Base-by-base conservation (phyloP, 92 coral and sea anemone species). In the Bergia sp. region DNA sequence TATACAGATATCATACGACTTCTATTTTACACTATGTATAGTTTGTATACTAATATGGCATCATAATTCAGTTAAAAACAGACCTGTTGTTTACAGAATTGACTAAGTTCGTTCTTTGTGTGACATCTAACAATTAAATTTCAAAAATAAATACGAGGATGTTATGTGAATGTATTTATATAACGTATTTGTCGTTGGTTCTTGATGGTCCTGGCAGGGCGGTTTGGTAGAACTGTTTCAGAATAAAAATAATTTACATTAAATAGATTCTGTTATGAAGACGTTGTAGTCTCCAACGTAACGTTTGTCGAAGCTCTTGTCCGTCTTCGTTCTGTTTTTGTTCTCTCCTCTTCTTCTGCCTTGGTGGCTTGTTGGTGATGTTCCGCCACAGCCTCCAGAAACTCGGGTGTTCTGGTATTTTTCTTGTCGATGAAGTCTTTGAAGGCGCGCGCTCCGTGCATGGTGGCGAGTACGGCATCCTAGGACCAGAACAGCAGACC, bases 391-490 rank as follows among this genome's bases (percentile, higher is more conserved):
- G 91, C 90, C 47, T 93, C 92, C 2, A 97, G 93, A 85, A 97
- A 97, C 90, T 97, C 99, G 15, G 99, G 99, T 12, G 93, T 91
- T 73, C 99, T 90, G 49, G 96, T 94, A 87, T 91, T 96, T 76
- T 97, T 97, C 93, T 94, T 95, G 90, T 97, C 96, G 10, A 97
- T 93, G 74, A 97, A 97, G 80, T 92, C 95, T 87, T 94, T 97
- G 80, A 97, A 95, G 71, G 98, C 97, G 76, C 94, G 91, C 44
- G 99, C 98, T 23, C 99, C 99, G 77, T 97, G 99, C 96, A 97
- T 94, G 7, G 98, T 86, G 3, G 99, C 92, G 20, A 97, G 96
- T 20, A 95, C 99, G 84, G 90, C 82, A 82, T 97, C 98, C 99
- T 97, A 85, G 15, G 45, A 82, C 4, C 37, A 16, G 80, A 81